Evolutionary conservation across 2,888 invertebrate species (phyloP), one percentile per base, ranked within the genome.

Genomic region (Doris montereyensis): DNA sequence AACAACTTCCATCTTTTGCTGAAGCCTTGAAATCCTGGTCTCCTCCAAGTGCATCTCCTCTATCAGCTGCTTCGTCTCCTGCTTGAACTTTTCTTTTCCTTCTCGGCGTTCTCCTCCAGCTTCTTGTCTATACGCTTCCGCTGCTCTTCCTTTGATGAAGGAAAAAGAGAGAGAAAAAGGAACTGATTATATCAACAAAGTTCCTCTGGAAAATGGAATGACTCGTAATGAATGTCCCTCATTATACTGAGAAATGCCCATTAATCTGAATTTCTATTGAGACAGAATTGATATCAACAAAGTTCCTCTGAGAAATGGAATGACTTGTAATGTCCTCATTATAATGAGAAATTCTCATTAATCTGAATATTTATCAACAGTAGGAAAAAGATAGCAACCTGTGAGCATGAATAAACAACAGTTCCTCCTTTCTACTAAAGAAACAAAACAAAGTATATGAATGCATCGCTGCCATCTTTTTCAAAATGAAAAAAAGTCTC

Each of bases 111-210:
- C 88, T 97, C 96, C 90, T 99, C 98, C 81, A 99, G 94, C 91
- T 97, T 97, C 80, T 95, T 95, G 92, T 99, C 98, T 5, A 99
- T 95, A 92, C 95, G 95, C 8, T 95, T 95, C 85, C 96, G 94
- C 91, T 96, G 96, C 78, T 95, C 95, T 89, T 95, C 96, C 95
- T 95, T 8, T 0, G 35, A n/a, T 24, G 28, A 17, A 10, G 5
- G 17, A n/a, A 24, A 26, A 24, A 71, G 2, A 71, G 35, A 71
- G 35, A 41, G 32, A 58, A 26, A 57, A 52, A 10, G 13, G n/a
- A 57, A 30, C 24, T 30, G n/a, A 24, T 17, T 60, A 60, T 1
- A 21, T 73, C 8, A 52, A 17, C 52, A 52, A 10, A 52, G 13
- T 52, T 52, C 8, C 17, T 52, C 17, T 52, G 10, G 8, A 8